phyloP scores from a whole-genome alignment of 2,888 invertebrate genomes.

The Zele albiditarsus region DNA sequence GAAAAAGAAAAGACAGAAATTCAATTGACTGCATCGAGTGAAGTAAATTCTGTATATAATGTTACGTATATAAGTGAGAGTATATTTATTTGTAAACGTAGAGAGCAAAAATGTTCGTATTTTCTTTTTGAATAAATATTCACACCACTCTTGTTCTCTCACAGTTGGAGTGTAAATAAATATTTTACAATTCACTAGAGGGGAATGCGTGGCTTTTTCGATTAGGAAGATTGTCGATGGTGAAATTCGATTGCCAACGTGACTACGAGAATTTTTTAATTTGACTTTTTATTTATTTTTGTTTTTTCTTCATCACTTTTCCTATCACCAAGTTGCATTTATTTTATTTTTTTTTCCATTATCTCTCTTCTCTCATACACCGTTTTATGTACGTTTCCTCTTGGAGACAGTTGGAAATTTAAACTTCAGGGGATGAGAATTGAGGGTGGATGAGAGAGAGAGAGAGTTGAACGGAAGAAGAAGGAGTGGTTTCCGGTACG shows the following conservation, averaged over 20 bases:
- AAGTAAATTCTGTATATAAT: too few relatives aligned
- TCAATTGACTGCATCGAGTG: background rate
- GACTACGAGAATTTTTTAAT: conserved; percentile 39
- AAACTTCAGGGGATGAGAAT: background rate
- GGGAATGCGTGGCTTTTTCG: conserved; percentile 19
- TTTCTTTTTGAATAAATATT: background rate
- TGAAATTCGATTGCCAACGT: conserved; percentile 32
- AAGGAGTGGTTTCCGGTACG: conserved; percentile 65
- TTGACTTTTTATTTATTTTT: conserved; percentile 5
- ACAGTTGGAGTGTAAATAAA: conserved; percentile 26
- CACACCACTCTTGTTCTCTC: background rate
- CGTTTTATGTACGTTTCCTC: conserved; percentile 34
- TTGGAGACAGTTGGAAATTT: conserved; percentile 5
- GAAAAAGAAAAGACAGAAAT: background rate
- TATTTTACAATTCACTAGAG: conserved; percentile 19
- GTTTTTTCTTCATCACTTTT: conserved; percentile 17
- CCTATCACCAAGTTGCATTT: conserved; percentile 4
- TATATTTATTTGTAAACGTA: background rate
- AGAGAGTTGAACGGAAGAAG: conserved; percentile 43
- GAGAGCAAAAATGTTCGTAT: background rate
- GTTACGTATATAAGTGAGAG: background rate
- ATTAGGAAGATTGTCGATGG: conserved; percentile 31
- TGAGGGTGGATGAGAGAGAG: conserved; percentile 6
- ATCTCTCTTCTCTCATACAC: conserved; percentile 24
- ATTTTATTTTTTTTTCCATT: conserved; percentile 27